Base-by-base conservation (phyloP, 2,888 invertebrate species). In the Bursaphelenchus okinawaensis region DNA sequence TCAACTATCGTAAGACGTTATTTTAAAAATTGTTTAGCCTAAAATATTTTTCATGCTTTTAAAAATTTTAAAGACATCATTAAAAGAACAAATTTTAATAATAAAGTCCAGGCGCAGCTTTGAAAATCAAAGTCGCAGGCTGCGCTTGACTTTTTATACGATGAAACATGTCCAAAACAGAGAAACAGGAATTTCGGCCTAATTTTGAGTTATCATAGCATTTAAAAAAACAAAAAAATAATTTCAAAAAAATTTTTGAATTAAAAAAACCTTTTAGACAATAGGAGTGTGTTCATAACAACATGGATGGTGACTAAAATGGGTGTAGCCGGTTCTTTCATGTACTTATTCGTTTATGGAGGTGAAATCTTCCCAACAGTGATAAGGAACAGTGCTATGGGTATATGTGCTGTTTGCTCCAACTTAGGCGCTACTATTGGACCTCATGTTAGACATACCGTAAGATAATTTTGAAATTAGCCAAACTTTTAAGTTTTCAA, bases 281-380 rank as follows among this genome's bases (percentile, higher is more conserved):
- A 55, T n/a, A 23, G 52, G 22, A 22, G 4, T 0, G 27, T 68
- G 9, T 67, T 56, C 50, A 24, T 68, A 7, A 22, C 52, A 7
- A 26, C 63, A 20, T 69, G 68, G 67, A 56, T 69, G 19, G 12
- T 62, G 12, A 60, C 60, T 12, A 69, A 69, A 51, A 57, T 64
- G 20, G 59, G 50, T 24, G 57, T 55, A 7, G 55, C 65, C 22
- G 59, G 52, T 28, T 67, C 62, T 7, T 69, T 69, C 54, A 66
- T 60, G 51, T 66, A 51, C 12, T 22, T 69, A 3, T 69, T 66
- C 19, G 64, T 68, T 29, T 69, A 58, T 28, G 64, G 55, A 9
- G 56, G 52, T 4, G 69, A 69, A 29, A 54, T 69, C 19, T 69
- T 67, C 59, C 69, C 69, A 4, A 67, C 69, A 16, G 55, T 55